Evolutionary conservation across 2,888 invertebrate genomes (phyloP), one percentile per base, ranked within the genome.

Genomic region (Ischnura elegans): DNA sequence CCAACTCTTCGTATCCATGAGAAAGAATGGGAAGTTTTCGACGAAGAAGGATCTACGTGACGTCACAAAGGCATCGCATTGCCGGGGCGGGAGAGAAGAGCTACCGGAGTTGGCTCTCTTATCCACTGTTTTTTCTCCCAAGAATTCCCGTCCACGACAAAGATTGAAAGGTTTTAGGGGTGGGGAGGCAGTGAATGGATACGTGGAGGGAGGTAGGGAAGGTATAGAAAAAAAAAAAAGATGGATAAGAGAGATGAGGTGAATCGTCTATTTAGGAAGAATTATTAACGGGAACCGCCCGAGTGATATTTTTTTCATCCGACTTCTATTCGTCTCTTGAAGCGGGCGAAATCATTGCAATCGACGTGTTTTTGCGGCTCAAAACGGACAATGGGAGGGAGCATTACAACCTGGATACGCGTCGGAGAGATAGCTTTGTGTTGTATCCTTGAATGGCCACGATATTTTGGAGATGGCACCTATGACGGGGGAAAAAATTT

Each of bases 51-150:
- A 55, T 36, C 55, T 55, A 29, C 42, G 36, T 43, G 61, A 90
- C 90, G 90, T 90, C 90, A 90, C 90, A 90, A 90, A 90, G 90
- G 45, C 90, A 90, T 90, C 43, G 43, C n/a, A n/a, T 47, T 36
- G 47, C 29, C 29, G 87, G 55, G 29, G 47, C 13, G n/a, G 87
- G 6, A 10, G 47, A 47, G 47, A 16, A 47, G 47, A 61, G 21
- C 61, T 25, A 25, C 61, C 61, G 51, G n/a, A 51, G 51, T 51
- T 51, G 51, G 25, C 87, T 87, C 87, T 55, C 42, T 29, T 61
- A 90, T 90, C 61, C 90, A 55, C 61, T 55, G 55, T 55, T 87
- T 87, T 87, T 87, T 87, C 42, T 55, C 42, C 55, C 13, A 43
- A 55, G 55, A 42, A 46, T 87, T 51, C 47, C 87, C 29, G 47